phyloP scores from a whole-genome alignment of 2,888 invertebrate genomes.

The Agrotis ipsilon region DNA sequence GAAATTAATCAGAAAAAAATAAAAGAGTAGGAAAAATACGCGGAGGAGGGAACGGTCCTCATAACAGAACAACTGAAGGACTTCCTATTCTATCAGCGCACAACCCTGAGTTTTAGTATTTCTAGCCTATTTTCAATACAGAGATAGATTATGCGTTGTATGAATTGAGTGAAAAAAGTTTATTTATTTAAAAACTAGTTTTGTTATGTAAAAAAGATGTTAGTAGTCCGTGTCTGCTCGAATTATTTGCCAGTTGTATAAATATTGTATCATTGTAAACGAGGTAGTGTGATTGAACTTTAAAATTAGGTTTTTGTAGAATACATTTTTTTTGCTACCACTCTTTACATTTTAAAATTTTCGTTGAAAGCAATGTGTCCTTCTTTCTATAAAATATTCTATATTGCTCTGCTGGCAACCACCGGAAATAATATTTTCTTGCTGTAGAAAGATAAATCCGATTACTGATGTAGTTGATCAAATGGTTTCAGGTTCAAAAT shows the following conservation, averaged over 20 bases:
- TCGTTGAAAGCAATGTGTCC: too few relatives aligned
- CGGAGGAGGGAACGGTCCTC: too few relatives aligned
- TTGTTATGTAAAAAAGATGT: slow-evolving; percentile 25
- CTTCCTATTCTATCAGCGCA: too few relatives aligned
- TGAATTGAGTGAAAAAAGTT: slow-evolving; percentile 13
- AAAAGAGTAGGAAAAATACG: too few relatives aligned
- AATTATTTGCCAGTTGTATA: slow-evolving; percentile 40
- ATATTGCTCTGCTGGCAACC: neutral
- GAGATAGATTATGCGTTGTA: neutral
- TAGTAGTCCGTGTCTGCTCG: slow-evolving; percentile 12
- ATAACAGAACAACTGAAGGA: too few relatives aligned
- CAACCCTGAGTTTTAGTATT: too few relatives aligned
- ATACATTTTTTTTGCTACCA: neutral
- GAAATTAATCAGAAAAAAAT: too few relatives aligned
- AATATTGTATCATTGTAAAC: slow-evolving; percentile 45
- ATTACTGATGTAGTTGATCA: too few relatives aligned
- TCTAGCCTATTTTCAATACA: too few relatives aligned
- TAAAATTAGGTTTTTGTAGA: neutral
- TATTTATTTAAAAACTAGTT: slow-evolving; percentile 18
- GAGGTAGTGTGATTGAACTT: slow-evolving; percentile 51
- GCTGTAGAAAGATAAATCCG: too few relatives aligned
- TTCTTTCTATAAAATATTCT: neutral
- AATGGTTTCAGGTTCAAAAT: too few relatives aligned
- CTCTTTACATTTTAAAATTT: neutral
- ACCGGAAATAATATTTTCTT: neutral